Evolutionary conservation across 2,797 vertebrate genomes (phyloP).

Genomic region (Adrianichthys oophorus): DNA sequence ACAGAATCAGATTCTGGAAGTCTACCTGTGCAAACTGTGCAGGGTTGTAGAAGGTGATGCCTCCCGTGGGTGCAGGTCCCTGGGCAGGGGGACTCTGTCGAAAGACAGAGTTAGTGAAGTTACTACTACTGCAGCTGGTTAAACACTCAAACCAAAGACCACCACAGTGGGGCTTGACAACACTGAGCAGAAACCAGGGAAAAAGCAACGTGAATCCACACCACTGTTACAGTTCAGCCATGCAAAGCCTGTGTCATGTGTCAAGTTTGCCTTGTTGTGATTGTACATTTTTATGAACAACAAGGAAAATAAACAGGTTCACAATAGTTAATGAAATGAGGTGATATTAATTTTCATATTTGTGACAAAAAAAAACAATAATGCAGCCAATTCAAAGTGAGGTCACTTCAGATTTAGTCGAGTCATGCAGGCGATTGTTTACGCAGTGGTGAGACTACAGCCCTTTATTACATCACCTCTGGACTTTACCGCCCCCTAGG

Average conservation of each 20-base stretch:
- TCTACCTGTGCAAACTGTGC: slow-evolving; percentile 89
- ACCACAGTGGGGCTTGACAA: background rate
- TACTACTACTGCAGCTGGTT: background rate
- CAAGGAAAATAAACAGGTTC: no score
- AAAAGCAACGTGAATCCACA: slow-evolving; percentile 19
- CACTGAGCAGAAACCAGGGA: slow-evolving; percentile 6
- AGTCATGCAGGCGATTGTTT: no score
- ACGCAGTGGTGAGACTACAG: no score
- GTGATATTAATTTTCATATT: no score
- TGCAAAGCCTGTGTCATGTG: slow-evolving; percentile 50
- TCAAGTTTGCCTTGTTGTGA: background rate
- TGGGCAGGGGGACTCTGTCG: slow-evolving; percentile 73
- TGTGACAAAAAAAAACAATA: no score
- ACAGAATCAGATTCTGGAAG: background rate
- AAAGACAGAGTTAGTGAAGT: slow-evolving; percentile 37
- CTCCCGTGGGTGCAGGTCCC: slow-evolving; percentile 69
- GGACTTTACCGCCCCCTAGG: no score
- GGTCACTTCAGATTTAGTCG: no score
- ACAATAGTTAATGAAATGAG: no score
- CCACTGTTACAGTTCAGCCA: slow-evolving; percentile 42
- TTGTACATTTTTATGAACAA: no score
- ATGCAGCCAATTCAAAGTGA: no score
- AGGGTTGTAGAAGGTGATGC: slow-evolving; percentile 90
- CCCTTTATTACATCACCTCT: no score
- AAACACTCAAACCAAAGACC: background rate